Percentiles rank a stretch among this genome's conserved stretches.
phyloP scores from a whole-genome alignment of 2,113 vertebrate genomes.

The Mirza zaza region DNA sequence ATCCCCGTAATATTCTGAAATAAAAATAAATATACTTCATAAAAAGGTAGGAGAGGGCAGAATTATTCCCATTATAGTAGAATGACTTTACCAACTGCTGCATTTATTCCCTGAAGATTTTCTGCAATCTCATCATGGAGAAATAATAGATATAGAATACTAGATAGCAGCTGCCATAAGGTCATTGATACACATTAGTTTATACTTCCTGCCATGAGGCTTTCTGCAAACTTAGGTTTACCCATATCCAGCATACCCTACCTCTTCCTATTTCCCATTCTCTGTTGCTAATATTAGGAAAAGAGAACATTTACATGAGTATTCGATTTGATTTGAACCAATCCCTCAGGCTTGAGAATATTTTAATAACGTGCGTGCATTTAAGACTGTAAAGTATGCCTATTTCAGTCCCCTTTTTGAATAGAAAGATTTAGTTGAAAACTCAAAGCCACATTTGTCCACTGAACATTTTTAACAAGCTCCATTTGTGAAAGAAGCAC shows the following conservation, averaged over 20 bases:
- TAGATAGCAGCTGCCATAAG: not conserved
- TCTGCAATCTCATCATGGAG: not conserved
- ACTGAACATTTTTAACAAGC: slow-evolving; percentile 18
- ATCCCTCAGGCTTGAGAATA: not conserved
- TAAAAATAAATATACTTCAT: not conserved
- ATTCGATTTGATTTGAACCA: not conserved
- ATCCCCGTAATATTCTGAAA: no score
- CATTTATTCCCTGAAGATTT: not conserved
- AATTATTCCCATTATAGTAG: not conserved
- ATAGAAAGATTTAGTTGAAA: slow-evolving; percentile 38
- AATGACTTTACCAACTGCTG: not conserved
- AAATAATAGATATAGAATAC: not conserved
- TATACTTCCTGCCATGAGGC: not conserved
- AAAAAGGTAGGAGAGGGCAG: not conserved
- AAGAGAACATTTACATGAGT: not conserved
- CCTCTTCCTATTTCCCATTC: not conserved
- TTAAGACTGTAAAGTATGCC: not conserved
- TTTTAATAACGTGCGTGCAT: not conserved
- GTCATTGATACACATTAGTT: not conserved
- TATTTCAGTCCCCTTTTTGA: not conserved
- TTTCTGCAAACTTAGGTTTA: not conserved
- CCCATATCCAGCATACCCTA: not conserved
- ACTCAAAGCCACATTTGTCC: slow-evolving; percentile 33
- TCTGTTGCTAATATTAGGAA: not conserved
- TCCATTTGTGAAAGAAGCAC: slow-evolving; percentile 42